A percentile compares a stretch with the other conserved stretches of the same genome.
Conservation (phyloP, 2,113 vertebrate species). For the Psephotus haematonotus region DNA sequence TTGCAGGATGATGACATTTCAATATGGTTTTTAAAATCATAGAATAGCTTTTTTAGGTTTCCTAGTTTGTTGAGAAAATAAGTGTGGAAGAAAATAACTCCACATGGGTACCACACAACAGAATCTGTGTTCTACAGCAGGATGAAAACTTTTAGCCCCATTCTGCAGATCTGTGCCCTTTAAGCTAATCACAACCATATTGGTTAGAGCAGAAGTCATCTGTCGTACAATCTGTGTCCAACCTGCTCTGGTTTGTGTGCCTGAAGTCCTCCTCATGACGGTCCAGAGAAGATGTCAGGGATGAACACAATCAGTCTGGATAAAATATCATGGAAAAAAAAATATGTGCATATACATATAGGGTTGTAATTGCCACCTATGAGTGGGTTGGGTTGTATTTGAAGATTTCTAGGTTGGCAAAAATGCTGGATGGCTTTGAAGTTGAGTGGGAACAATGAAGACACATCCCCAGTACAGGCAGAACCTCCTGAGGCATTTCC, state of each 20-base stretch:
- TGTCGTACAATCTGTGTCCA: not conserved
- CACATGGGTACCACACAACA: not conserved
- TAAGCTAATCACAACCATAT: too few species aligned
- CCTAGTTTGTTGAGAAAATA: not conserved
- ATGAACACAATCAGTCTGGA: rapidly evolving
- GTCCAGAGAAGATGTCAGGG: not conserved
- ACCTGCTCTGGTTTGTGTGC: rapidly evolving
- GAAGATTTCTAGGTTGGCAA: not conserved
- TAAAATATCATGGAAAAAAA: not conserved
- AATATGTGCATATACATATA: too few species aligned
- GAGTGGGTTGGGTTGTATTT: not conserved
- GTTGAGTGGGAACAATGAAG: too few species aligned
- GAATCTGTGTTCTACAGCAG: not conserved
- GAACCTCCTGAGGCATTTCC: not conserved
- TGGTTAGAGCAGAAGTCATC: not conserved
- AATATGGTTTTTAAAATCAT: not conserved
- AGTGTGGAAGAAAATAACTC: not conserved
- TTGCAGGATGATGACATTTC: not conserved
- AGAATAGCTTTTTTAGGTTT: not conserved
- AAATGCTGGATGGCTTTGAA: not conserved
- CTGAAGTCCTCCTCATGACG: not conserved
- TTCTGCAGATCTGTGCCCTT: not conserved
- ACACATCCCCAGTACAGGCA: rapidly evolving
- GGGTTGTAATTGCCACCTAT: not conserved
- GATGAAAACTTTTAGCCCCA: not conserved